phyloP scores from a whole-genome alignment of 2,113 vertebrate species.

The Butastur rufipennis region DNA sequence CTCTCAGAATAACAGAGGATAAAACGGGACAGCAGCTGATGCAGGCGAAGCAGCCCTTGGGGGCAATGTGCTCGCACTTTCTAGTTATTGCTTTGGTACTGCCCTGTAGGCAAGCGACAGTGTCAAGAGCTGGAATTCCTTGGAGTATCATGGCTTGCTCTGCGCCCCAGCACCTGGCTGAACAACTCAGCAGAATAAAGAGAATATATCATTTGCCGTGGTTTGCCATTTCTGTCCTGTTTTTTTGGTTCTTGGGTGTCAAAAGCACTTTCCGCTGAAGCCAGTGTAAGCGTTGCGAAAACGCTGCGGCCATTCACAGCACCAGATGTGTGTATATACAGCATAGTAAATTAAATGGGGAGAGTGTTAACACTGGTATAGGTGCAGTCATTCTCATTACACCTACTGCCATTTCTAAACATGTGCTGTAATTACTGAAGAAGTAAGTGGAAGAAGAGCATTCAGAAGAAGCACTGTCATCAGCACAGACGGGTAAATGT shows the following conservation, averaged over 20 bases:
- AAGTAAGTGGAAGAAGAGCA: background rate
- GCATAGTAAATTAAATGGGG: background rate
- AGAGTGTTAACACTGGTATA: background rate
- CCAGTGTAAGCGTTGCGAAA: background rate
- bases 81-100: background rate
- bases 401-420: background rate
- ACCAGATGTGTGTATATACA: accelerated
- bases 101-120: background rate
- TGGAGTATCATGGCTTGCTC: background rate
- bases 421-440: background rate
- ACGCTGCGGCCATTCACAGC: accelerated
- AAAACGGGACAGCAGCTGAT: background rate
- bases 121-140: background rate
- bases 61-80: background rate
- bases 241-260: background rate
- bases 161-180: background rate
- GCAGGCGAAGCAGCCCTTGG: background rate
- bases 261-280: background rate
- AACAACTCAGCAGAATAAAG: background rate
- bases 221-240: background rate
- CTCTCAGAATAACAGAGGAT: background rate
- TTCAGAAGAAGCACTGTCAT: background rate
- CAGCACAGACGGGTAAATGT: accelerated
- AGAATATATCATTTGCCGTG: accelerated
- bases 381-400: background rate